Evolutionary conservation across 2,888 invertebrate genomes (phyloP), one percentile per base, ranked within the genome.

Genomic region (Prenolepis imparis): DNA sequence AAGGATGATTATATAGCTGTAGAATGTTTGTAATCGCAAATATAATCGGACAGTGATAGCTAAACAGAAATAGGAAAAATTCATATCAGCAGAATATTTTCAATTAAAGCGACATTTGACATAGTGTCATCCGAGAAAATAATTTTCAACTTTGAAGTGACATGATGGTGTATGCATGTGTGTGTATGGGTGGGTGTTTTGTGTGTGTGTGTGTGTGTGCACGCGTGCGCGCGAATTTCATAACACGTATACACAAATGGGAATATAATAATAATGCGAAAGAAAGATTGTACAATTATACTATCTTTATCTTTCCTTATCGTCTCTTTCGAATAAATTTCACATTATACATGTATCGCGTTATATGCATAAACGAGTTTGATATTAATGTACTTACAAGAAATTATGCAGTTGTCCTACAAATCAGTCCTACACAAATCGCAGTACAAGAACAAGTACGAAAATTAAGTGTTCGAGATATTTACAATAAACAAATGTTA

Each of bases 41-140:
- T 88, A 78, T 86, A 75, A 64, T 84, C 75, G 28, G 74, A 59
- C 77, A 82, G 67, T 82, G 28, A 3, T 63, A 61, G 68, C 74
- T 74, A 83, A 61, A 77, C 67, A 55, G 41, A 82, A 80, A 77
- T 82, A 82, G 67, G 59, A 57, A 82, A 55, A 36, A 74, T 82
- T 83, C 83, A 75, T 89, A 86, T 88, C 83, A 83, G 64, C 67
- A 82, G 9, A 66, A 86, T 89, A 84, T 81, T 89, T 89, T 88
- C 55, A 84, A 78, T 82, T 68, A 72, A 75, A 80, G 57, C 63
- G 59, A 83, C 67, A 85, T 82, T 52, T 48, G 57, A 75, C 77
- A 78, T 72, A 80, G 5, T 32, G 8, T 57, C 15, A 41, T 41
- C 41, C 21, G 32, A 39, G 9, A 52, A n/a, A 64, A 72, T 12